These are phyloP conservation scores for Drosophila parabipectinata DNA, from an alignment of 1,140 invertebrate species.

Conservation along the genomic window DNA sequence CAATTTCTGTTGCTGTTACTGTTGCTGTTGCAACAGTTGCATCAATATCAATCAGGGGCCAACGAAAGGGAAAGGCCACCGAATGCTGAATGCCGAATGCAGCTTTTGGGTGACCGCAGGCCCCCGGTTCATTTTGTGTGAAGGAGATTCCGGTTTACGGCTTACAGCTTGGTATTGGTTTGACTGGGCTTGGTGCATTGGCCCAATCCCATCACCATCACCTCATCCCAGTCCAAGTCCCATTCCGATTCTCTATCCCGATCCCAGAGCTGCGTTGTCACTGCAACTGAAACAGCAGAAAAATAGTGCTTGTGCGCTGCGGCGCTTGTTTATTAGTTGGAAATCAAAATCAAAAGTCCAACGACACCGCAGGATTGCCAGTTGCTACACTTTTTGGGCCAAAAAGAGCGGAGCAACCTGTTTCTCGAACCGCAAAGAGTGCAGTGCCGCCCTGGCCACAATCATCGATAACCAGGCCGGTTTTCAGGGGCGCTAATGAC, in stretches of 20 bases:
- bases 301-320: background rate
- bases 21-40: slow-evolving; percentile 20
- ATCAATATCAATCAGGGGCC: slow-evolving; percentile 49
- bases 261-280: slow-evolving; percentile 59
- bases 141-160: slow-evolving; percentile 60
- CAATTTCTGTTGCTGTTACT: slow-evolving; percentile 9
- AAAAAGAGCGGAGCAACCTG: slow-evolving; percentile 66
- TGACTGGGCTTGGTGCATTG: slow-evolving; percentile 50
- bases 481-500: slow-evolving; percentile 67
- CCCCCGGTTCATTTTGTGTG: slow-evolving; percentile 44
- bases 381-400: slow-evolving; percentile 75
- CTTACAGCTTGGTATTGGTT: background rate
- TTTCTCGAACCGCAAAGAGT: slow-evolving; percentile 36
- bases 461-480: slow-evolving; percentile 48
- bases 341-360: slow-evolving; percentile 78
- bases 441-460: slow-evolving; percentile 32
- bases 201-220: slow-evolving; percentile 46
- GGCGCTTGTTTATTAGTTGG: slow-evolving; percentile 69
- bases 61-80: slow-evolving; percentile 69
- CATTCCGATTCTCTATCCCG: slow-evolving; percentile 26
- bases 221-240: slow-evolving; percentile 8
- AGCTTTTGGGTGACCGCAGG: slow-evolving; percentile 49
- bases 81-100: slow-evolving; percentile 17
- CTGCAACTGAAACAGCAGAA: slow-evolving; percentile 7
- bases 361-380: slow-evolving; percentile 60